Conservation (phyloP, 2,113 vertebrate genomes). For the Larimichthys crocea region DNA sequence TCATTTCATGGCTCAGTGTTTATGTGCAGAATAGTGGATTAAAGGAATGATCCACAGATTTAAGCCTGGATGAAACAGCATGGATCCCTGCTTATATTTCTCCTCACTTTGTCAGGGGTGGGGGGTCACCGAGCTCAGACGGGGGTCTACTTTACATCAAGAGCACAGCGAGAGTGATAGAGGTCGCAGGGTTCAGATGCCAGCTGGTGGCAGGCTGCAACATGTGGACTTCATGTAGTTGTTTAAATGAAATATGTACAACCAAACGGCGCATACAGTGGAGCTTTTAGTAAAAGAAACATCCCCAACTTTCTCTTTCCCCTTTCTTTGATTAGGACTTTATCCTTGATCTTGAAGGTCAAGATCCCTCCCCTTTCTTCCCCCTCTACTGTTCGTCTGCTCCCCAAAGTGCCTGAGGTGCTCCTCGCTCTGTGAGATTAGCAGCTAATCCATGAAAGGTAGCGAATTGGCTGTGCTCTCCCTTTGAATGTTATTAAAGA, state of each 20-base stretch:
- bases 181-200: slow-evolving; percentile 47
- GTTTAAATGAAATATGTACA: slow-evolving; percentile 54
- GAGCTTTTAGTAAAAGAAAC: slow-evolving; percentile 34
- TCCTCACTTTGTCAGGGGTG: slow-evolving; percentile 29
- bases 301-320: slow-evolving; percentile 29
- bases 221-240: slow-evolving; percentile 38
- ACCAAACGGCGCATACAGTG: not conserved
- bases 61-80: slow-evolving; percentile 54
- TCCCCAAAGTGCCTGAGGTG: slow-evolving; percentile 71
- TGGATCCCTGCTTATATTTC: slow-evolving; percentile 44
- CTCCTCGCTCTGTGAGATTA: slow-evolving; percentile 78
- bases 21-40: slow-evolving; percentile 66
- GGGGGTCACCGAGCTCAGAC: slow-evolving; percentile 54
- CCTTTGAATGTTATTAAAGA: slow-evolving; percentile 78
- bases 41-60: slow-evolving; percentile 66
- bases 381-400: slow-evolving; percentile 50
- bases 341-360: slow-evolving; percentile 80
- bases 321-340: slow-evolving; percentile 42
- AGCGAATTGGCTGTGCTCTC: slow-evolving; percentile 66
- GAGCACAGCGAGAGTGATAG: slow-evolving; percentile 39
- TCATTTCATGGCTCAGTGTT: slow-evolving; percentile 75
- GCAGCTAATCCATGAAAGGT: slow-evolving; percentile 82
- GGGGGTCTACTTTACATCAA: slow-evolving; percentile 50
- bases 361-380: slow-evolving; percentile 61
- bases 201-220: slow-evolving; percentile 55